Base-by-base conservation (phyloP, 2,113 vertebrate species). In the Tragelaphus imberbis region DNA sequence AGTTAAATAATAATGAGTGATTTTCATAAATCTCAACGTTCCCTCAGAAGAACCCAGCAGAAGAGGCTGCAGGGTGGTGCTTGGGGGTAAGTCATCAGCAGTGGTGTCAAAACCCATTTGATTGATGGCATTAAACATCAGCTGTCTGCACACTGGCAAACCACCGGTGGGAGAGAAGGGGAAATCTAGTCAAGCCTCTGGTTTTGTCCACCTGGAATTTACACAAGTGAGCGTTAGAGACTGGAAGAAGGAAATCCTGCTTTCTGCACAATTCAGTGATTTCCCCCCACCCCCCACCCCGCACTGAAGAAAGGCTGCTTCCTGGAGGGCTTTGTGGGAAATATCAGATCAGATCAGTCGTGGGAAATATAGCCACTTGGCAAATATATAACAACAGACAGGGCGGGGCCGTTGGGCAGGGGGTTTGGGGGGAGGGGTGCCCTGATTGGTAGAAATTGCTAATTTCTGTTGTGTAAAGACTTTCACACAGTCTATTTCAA, bases 1-100 rank as follows among this genome's bases (percentile, higher is more conserved):
- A 88, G 92, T 95, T 98, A 91, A 90, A 84, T 90, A 61, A 93
- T 87, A 81, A 55, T 51, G 56, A 96, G 25, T 80, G 82, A 88
- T 95, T 90, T 96, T 95, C 65, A 55, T 68, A 92, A 75, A 93
- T 75, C 79, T 97, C 93, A 92, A 89, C 47, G 36, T 92, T 56
- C 28, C 71, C 55, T 90, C 40, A 8, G 79, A 71, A 91, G 47
- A 88, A 87, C n/a, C 92, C 71, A 82, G 75, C 1, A 9, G 96
- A 93, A 92, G 68, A 88, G 33, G 56, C 55, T 90, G 7, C 71
- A 23, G 56, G 27, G 33, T 21, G 53, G 71, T 65, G 87, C 21
- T 5, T 21, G 30, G 36, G 47, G 30, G 40, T 25, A 86, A n/a
- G 53, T 40, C 23, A 4, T 71, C 21, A 10, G 9, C 7, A 6